Percentiles rank a stretch among this genome's conserved stretches.
Evolutionary conservation across 2,113 vertebrate species (phyloP).

Genomic region (Heterochromis multidens): DNA sequence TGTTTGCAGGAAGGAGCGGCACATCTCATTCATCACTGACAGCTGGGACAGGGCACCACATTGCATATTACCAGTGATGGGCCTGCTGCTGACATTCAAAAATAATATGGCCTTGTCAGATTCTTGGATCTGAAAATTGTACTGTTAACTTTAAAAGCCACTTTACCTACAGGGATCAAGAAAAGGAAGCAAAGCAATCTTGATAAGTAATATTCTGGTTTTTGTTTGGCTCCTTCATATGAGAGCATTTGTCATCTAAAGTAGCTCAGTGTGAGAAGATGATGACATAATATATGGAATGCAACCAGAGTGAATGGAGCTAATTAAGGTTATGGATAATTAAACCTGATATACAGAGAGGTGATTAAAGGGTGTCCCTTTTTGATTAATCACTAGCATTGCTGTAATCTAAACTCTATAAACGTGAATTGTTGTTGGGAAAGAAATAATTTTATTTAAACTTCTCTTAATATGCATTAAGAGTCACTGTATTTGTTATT

Average conservation of each 20-base stretch:
- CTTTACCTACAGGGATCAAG: neutral
- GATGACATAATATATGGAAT: constrained; percentile 11
- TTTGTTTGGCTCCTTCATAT: neutral
- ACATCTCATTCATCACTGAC: constrained; percentile 21
- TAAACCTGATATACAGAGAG: neutral
- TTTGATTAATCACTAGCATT: neutral
- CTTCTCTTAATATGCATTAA: neutral
- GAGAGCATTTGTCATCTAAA: neutral
- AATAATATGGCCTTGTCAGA: neutral
- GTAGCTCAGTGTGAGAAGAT: neutral
- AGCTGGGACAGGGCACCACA: neutral
- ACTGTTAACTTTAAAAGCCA: neutral
- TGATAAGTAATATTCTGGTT: neutral
- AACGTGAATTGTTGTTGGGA: neutral
- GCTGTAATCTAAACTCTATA: neutral
- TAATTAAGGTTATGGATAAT: constrained; percentile 14
- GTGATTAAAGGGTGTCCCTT: neutral
- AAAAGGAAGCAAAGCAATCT: neutral
- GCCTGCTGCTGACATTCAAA: neutral
- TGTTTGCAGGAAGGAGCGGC: constrained; percentile 2
- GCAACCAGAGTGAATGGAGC: neutral
- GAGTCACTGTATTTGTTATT: neutral
- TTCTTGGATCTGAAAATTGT: neutral
- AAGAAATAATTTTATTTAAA: neutral
- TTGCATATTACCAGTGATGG: neutral